phyloP scores from a whole-genome alignment of 2,888 invertebrate species.

The Lasioglossum morio region DNA sequence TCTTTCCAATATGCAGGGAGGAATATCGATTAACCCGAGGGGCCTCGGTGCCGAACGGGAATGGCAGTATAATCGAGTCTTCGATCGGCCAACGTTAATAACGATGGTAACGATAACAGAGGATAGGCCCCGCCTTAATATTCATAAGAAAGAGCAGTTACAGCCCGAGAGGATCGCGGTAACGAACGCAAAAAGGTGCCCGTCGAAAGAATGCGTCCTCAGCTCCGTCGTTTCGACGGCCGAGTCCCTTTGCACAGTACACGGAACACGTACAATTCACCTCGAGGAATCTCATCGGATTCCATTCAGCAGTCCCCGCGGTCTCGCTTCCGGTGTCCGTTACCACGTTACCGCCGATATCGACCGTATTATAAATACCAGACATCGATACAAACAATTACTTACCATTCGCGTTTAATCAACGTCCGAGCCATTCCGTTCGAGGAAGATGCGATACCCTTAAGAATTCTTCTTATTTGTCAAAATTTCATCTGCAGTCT shows the following conservation, averaged over 20 bases:
- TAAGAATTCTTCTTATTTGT: not conserved
- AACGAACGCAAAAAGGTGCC: not conserved
- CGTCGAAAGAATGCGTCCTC: not conserved
- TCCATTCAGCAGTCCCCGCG: not conserved
- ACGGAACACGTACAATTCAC: not conserved
- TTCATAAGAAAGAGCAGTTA: not conserved
- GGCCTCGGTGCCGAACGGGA: not conserved
- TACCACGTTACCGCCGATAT: conserved; percentile 22
- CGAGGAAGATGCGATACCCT: too few species aligned
- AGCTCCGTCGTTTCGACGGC: not conserved
- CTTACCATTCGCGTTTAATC: not conserved
- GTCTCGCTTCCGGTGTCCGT: not conserved
- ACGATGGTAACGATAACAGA: not conserved
- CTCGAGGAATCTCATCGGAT: conserved; percentile 25
- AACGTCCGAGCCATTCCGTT: not conserved
- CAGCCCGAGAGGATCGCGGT: not conserved
- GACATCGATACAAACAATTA: not conserved
- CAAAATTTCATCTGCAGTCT: not conserved
- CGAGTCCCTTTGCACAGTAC: not conserved
- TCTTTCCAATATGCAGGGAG: conserved; percentile 4
- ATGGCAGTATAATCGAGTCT: conserved; percentile 12
- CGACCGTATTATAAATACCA: not conserved
- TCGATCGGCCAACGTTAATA: not conserved
- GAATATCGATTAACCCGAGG: conserved; percentile 11
- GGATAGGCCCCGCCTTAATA: not conserved